Base-by-base conservation (phyloP, 2,797 vertebrate species). In the Poeciliopsis infans region DNA sequence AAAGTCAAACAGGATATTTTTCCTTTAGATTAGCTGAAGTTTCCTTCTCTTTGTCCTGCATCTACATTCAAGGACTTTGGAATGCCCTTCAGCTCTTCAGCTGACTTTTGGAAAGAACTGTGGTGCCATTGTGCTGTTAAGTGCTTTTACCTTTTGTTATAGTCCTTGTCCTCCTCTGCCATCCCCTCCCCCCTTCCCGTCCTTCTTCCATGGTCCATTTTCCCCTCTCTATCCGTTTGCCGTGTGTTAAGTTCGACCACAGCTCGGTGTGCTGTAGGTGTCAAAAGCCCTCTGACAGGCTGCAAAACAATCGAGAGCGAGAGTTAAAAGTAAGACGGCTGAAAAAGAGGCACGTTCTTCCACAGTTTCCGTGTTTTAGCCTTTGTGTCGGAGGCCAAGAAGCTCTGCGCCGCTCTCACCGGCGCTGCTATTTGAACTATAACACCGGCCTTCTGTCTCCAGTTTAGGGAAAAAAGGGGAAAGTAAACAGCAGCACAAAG, bases 111-210 rank as follows among this genome's bases (percentile, higher is more conserved):
- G 89, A 92, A 90, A 92, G 87, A 82, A 78, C 87, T 76, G 87
- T 83, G 75, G 78, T 86, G 93, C 90, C 91, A 93, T 93, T 94
- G 91, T 91, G 90, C 86, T 83, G 90, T 88, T 91, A 90, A 95
- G 93, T 93, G 93, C 94, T 94, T 94, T 95, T 86, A 92, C 94
- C 93, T 92, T 95, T 95, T 95, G 93, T 94, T 92, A 88, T 77
- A 80, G 91, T 91, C 91, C 89, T 93, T 94, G 92, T 94, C 88
- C 87, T 86, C 75, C 85, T 18, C 89, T 85, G 20, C 86, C 89
- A 74, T 90, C 91, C 89, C 86, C 77, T 71, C 89, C 87, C 87
- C 87, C 82, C 75, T 73, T 83, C 77, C 75, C 79, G 55, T 36
- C 74, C 81, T 51, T 80, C 81, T 75, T 77, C 85, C 86, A 84